Conservation (phyloP, 2,888 invertebrate genomes). For the Athrips mouffetella region DNA sequence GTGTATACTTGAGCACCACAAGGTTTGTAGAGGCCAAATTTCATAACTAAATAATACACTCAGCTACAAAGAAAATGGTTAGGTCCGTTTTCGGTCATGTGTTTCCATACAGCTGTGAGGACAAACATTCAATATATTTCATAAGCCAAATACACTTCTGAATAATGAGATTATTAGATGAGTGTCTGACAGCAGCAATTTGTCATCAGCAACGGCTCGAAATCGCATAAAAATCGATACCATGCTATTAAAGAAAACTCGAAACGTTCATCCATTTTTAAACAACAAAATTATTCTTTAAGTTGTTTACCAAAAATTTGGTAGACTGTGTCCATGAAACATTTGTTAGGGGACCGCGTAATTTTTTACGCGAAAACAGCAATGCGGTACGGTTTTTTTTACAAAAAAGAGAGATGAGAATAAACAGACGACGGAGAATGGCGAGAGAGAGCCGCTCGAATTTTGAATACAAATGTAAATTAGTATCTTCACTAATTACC, state of each 20-base stretch:
- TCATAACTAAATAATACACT: conserved; percentile 5
- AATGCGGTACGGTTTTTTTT: conserved; percentile 68
- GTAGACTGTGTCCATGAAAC: conserved; percentile 59
- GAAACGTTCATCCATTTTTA: background rate
- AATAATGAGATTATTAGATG: no score
- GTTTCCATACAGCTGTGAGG: no score
- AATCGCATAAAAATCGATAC: no score
- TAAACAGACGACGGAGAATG: conserved; percentile 76
- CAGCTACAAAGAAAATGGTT: background rate
- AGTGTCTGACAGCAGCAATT: no score
- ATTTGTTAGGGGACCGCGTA: conserved; percentile 68
- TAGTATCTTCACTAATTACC: conserved; percentile 79
- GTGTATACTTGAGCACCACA: conserved; percentile 19
- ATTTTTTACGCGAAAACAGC: conserved; percentile 76
- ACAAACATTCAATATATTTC: no score
- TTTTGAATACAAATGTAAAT: conserved; percentile 80
- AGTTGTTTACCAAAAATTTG: conserved; percentile 59
- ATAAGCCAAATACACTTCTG: background rate
- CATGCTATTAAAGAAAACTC: background rate
- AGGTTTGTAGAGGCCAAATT: conserved; percentile 7
- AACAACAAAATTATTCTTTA: conserved; percentile 42
- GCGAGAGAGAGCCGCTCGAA: conserved; percentile 74
- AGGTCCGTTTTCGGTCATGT: no score
- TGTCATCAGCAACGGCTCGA: no score
- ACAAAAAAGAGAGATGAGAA: conserved; percentile 69